A percentile compares a stretch with the other conserved stretches of the same genome.
phyloP scores from a whole-genome alignment of 2,797 vertebrate species.

The Masticophis lateralis region DNA sequence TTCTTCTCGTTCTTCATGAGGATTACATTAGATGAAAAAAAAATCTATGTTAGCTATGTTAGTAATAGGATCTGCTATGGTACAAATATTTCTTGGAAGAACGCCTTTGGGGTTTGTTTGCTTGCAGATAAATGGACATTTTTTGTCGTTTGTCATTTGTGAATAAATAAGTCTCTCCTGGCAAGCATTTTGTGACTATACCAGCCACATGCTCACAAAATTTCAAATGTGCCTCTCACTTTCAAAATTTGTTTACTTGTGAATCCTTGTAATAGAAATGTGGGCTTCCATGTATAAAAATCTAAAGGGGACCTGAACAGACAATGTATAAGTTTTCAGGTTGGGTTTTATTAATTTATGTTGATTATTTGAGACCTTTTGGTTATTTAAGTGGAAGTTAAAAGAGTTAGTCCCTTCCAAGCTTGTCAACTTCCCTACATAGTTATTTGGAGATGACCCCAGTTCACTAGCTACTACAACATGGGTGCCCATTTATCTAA shows the following conservation, averaged over 20 bases:
- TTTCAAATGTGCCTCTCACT: not conserved
- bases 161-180: not conserved
- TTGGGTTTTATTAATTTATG: not conserved
- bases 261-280: not conserved
- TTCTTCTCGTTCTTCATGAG: not conserved
- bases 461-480: not conserved
- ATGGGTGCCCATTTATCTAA: not conserved
- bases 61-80: not conserved
- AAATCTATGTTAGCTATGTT: not conserved
- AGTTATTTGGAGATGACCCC: not conserved
- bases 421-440: not conserved
- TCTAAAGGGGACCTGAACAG: not conserved
- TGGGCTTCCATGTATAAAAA: not conserved
- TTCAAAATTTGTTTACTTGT: not conserved
- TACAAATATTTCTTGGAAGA: not conserved
- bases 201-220: not conserved
- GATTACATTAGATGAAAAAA: not conserved
- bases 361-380: not conserved
- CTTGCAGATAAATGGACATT: not conserved
- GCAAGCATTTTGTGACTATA: not conserved
- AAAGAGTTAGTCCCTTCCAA: not conserved
- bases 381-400: not conserved
- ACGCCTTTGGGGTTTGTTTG: not conserved
- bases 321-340: not conserved
- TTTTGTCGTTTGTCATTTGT: not conserved